phyloP scores from a whole-genome alignment of 2,888 invertebrate genomes.

The Bombylius major region DNA sequence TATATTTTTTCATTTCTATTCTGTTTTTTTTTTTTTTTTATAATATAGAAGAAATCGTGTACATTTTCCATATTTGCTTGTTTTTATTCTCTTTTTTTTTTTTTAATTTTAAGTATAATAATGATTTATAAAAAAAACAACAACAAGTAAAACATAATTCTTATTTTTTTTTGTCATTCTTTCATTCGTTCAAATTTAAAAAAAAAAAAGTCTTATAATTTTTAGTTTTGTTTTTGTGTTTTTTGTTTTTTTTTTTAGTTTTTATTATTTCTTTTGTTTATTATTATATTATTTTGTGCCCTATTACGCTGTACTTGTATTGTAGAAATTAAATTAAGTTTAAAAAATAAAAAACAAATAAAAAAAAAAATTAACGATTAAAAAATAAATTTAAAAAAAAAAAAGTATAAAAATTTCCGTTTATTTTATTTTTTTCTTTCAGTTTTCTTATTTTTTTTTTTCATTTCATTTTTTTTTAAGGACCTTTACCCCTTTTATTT shows the following conservation, averaged over 20 bases:
- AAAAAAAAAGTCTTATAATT: conserved; percentile 1
- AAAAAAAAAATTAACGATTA: conserved; percentile 13
- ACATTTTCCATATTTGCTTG: not conserved
- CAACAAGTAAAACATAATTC: too few species aligned
- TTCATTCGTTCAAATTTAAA: not conserved
- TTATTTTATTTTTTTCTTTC: not conserved
- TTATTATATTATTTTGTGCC: conserved; percentile 26
- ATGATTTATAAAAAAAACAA: too few species aligned
- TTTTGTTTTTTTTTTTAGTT: conserved; percentile 3
- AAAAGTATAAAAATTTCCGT: not conserved
- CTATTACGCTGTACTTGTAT: conserved; percentile 37
- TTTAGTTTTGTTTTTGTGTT: not conserved
- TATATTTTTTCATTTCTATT: not conserved
- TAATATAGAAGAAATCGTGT: not conserved
- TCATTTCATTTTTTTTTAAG: not conserved
- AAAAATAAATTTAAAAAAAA: conserved; percentile 3
- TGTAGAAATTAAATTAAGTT: conserved; percentile 36
- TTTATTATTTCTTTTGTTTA: not conserved
- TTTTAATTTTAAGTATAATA: too few species aligned
- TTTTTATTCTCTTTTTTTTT: too few species aligned
- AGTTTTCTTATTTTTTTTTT: conserved; percentile 1
- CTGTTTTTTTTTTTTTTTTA: conserved; percentile 3
- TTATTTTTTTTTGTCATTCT: not conserved
- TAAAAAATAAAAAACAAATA: conserved; percentile 28
- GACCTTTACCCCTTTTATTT: too few species aligned